Percentiles rank a stretch among this genome's conserved stretches.
These are phyloP conservation scores for Dinoponera quadriceps DNA, from an alignment of 1,140 invertebrate species.

Conservation along the genomic window DNA sequence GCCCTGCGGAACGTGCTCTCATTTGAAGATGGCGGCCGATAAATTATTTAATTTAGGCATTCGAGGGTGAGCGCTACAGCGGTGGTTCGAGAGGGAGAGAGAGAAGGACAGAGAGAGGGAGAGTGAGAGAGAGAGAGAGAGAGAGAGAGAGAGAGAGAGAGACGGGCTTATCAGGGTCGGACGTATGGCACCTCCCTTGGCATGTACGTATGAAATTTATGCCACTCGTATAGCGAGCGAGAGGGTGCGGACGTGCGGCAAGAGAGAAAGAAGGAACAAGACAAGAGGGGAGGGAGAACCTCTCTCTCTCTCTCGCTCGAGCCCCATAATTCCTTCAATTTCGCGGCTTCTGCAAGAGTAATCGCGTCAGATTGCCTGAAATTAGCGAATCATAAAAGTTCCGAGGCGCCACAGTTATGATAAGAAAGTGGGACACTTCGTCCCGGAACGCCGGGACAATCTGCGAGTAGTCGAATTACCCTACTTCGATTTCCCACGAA, in stretches of 20 bases:
- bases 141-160: slow-evolving; percentile 58
- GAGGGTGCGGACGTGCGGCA: slow-evolving; percentile 32
- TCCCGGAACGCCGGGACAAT: neutral
- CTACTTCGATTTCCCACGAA: slow-evolving; percentile 34
- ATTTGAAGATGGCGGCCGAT: slow-evolving; percentile 64
- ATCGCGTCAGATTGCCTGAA: slow-evolving; percentile 66
- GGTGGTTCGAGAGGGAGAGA: slow-evolving; percentile 30
- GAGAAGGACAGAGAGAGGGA: slow-evolving; percentile 1
- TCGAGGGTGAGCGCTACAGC: slow-evolving; percentile 67
- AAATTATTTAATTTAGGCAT: slow-evolving; percentile 82
- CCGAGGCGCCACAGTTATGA: slow-evolving; percentile 63
- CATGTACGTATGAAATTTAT: slow-evolving; percentile 83
- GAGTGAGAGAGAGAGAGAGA: slow-evolving; percentile 8
- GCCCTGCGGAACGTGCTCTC: slow-evolving; percentile 35
- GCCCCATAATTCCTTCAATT: slow-evolving; percentile 74
- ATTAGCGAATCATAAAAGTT: slow-evolving; percentile 70
- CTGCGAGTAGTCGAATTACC: slow-evolving; percentile 32
- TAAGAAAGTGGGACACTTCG: slow-evolving; percentile 63
- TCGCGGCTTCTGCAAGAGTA: slow-evolving; percentile 69
- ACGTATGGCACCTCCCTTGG: slow-evolving; percentile 81
- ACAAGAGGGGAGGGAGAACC: slow-evolving; percentile 12
- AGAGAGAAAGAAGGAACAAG: slow-evolving; percentile 21
- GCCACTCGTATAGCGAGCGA: slow-evolving; percentile 74
- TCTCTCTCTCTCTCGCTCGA: slow-evolving; percentile 44
- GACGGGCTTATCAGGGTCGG: slow-evolving; percentile 75